Conservation (phyloP, 1,140 invertebrate genomes). For the Anadara kagoshimensis region DNA sequence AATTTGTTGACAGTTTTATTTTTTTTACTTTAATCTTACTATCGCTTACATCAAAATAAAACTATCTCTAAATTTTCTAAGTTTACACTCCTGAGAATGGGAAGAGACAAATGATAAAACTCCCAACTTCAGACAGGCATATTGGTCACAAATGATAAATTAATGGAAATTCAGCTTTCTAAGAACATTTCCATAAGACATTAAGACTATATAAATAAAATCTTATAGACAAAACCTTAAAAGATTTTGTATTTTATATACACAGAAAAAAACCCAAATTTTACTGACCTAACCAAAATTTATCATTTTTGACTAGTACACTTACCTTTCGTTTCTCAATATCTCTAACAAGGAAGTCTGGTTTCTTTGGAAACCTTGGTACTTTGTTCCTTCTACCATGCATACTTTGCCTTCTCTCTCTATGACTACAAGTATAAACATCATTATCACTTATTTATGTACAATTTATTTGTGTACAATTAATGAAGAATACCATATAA, state of each 20-base stretch:
- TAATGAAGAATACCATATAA: background rate
- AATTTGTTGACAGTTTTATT: too few relatives aligned
- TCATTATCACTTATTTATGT: background rate
- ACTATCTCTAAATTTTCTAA: too few relatives aligned
- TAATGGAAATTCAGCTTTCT: too few relatives aligned
- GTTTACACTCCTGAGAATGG: too few relatives aligned
- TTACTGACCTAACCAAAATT: too few relatives aligned
- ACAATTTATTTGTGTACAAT: background rate
- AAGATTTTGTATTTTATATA: background rate
- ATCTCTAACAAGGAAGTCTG: conserved; percentile 84
- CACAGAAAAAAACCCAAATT: background rate
- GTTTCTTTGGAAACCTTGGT: conserved; percentile 73
- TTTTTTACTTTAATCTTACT: too few relatives aligned
- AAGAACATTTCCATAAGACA: too few relatives aligned
- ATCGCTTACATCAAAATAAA: too few relatives aligned
- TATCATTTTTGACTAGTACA: too few relatives aligned
- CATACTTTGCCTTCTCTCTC: conserved; percentile 83
- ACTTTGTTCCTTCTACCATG: conserved; percentile 72
- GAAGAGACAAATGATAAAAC: background rate
- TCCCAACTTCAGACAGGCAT: background rate
- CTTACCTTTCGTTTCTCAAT: conserved; percentile 78
- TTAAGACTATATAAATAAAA: too few relatives aligned
- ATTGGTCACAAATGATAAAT: too few relatives aligned
- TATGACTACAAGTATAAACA: conserved; percentile 75
- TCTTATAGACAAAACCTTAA: too few relatives aligned